phyloP scores from a whole-genome alignment of 2,888 invertebrate species.

The Lampropteryx suffumata region DNA sequence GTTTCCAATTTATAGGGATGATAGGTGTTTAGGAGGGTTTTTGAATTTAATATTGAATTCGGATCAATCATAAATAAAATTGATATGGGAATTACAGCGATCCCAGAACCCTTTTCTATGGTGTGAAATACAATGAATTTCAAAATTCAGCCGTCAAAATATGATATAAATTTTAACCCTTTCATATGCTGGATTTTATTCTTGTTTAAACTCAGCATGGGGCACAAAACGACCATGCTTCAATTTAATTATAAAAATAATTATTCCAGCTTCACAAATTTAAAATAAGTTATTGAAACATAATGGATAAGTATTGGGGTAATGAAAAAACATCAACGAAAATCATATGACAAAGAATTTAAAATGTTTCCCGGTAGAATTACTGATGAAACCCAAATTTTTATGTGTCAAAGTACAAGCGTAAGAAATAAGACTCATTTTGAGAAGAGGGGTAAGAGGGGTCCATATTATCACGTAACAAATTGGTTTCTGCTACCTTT shows the following conservation, averaged over 20 bases:
- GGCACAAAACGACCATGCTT: no score
- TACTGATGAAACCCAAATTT: conserved; percentile 32
- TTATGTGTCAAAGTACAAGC: conserved; percentile 47
- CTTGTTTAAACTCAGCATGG: no score
- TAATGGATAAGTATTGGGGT: neutral
- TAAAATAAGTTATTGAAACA: neutral
- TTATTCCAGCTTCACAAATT: neutral
- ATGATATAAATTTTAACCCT: neutral
- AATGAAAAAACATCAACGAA: neutral
- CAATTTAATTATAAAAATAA: no score
- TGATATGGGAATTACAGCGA: conserved; percentile 23
- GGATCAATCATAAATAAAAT: conserved; percentile 22
- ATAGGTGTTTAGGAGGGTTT: conserved; percentile 30
- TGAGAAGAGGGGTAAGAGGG: conserved; percentile 38
- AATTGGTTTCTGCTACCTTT: conserved; percentile 82
- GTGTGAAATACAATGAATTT: conserved; percentile 7
- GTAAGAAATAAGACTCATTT: conserved; percentile 60
- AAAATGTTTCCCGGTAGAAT: conserved; percentile 23
- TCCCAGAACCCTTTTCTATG: neutral
- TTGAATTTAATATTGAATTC: conserved; percentile 30
- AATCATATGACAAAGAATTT: conserved; percentile 8
- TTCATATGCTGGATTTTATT: neutral
- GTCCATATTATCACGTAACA: conserved; percentile 82
- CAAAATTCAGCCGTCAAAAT: neutral
- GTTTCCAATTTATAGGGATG: conserved; percentile 34